Conservation (phyloP, 2,888 invertebrate species). For the Torymus auratus region DNA sequence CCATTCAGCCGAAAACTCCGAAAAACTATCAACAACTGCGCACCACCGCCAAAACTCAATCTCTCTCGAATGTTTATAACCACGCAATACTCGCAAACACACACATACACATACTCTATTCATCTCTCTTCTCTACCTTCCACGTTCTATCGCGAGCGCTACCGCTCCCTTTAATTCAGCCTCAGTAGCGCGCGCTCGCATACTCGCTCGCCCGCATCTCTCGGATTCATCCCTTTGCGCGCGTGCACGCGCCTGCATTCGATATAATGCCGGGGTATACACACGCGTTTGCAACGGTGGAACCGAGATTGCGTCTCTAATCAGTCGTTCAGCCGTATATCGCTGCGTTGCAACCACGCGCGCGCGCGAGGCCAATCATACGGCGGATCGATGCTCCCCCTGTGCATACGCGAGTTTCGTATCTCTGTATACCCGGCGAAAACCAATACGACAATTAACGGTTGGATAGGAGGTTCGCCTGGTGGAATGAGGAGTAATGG, state of each 20-base stretch:
- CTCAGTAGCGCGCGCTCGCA: too few relatives aligned
- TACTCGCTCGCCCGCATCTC: conserved; percentile 12
- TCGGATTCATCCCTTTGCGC: conserved; percentile 12
- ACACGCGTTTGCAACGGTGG: background rate
- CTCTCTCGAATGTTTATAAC: too few relatives aligned
- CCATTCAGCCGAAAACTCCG: too few relatives aligned
- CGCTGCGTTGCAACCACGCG: background rate
- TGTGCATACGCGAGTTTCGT: background rate
- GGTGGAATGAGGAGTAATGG: background rate
- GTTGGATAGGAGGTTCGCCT: background rate
- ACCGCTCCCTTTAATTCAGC: too few relatives aligned
- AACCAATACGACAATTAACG: conserved; percentile 28
- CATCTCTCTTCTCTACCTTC: too few relatives aligned
- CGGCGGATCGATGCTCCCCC: conserved; percentile 19
- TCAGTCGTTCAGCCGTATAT: conserved; percentile 46
- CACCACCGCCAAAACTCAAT: too few relatives aligned
- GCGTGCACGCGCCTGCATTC: background rate
- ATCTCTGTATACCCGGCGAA: background rate
- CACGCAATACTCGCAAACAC: too few relatives aligned
- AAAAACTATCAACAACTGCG: too few relatives aligned
- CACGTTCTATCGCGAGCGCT: too few relatives aligned
- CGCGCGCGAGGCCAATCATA: conserved; percentile 30
- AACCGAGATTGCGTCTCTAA: conserved; percentile 39
- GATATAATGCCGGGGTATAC: conserved; percentile 8
- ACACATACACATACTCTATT: too few relatives aligned